Evolutionary conservation across 2,888 invertebrate species (phyloP), one percentile per base, ranked within the genome.

Genomic region (Bembecia ichneumoniformis): DNA sequence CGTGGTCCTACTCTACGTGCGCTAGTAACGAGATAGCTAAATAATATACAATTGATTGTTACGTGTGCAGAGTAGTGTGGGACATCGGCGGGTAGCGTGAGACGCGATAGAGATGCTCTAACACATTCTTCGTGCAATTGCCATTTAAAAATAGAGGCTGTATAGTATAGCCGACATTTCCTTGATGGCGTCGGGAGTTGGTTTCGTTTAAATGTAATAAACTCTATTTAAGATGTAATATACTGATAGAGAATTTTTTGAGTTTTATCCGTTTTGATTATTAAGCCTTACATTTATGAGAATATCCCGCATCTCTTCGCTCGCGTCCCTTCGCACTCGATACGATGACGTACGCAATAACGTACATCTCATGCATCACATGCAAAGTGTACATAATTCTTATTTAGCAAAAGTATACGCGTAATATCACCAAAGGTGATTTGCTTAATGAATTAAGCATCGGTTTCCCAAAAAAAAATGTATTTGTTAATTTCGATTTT

Each of bases 401-500:
- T 68, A 75, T 66, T 74, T 78, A 80, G 79, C 68, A 71, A 81
- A 75, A 65, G 80, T 82, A 82, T 83, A 82, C 76, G 77, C 76
- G 76, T 70, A 71, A 62, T 65, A 67, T 68, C 74, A 77, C 78
- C 78, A 70, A 75, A 79, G 80, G 82, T 82, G 84, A 71, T 65
- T 59, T n/a, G 35, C 2, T 49, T 47, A 43, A 11, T 47, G 36
- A 49, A 14, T 45, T 46, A 46, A 63, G 40, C 40, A 40, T n/a
- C 5, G 14, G 14, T 40, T 40, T 11, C 40, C 40, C 11, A 40
- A 14, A 40, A 14, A 28, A 28, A 28, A 28, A 28, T 5, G 7
- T 13, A 13, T 40, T n/a, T 13, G 40, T 5, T 40, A 40, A 40
- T 40, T 40, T 40, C 13, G 7, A 7, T 40, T 14, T n/a, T 5